Conservation (phyloP, 1,140 invertebrate species). For the Achroia grisella region DNA sequence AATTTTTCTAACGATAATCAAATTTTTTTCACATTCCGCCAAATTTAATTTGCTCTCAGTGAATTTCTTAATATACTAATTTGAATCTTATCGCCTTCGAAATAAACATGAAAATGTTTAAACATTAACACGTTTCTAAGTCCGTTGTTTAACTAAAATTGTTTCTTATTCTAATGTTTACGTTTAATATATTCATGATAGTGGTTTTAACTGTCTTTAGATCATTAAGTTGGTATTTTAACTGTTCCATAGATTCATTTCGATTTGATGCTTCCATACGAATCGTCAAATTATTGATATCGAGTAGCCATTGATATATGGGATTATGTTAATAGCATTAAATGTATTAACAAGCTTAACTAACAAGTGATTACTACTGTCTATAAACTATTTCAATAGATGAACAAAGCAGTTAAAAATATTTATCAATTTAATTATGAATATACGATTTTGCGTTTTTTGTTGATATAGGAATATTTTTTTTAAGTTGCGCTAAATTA, state of each 20-base stretch:
- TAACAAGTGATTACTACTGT: slow-evolving; percentile 27
- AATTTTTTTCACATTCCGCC: slow-evolving; percentile 8
- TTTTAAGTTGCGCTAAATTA: no score
- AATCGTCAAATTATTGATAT: slow-evolving; percentile 46
- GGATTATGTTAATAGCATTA: slow-evolving; percentile 51
- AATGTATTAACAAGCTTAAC: slow-evolving; percentile 33
- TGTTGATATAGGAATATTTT: no score
- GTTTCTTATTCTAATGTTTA: slow-evolving; percentile 35
- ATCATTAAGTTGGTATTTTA: slow-evolving; percentile 37
- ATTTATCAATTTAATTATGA: neutral
- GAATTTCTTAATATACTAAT: slow-evolving; percentile 1
- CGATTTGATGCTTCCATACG: slow-evolving; percentile 34
- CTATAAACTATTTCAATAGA: slow-evolving; percentile 8
- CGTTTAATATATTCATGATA: slow-evolving; percentile 58
- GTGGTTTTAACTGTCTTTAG: slow-evolving; percentile 39
- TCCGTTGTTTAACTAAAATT: slow-evolving; percentile 21
- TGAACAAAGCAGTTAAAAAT: slow-evolving; percentile 6
- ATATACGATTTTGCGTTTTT: slow-evolving; percentile 11
- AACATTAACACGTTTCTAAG: neutral
- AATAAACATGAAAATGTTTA: slow-evolving; percentile 3
- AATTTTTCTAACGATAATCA: slow-evolving; percentile 12
- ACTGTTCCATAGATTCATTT: slow-evolving; percentile 34
- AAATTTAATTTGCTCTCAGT: neutral
- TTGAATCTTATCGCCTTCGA: neutral
- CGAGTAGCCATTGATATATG: slow-evolving; percentile 42